phyloP scores from a whole-genome alignment of 2,797 vertebrate species.

The Tarsius wallacei region DNA sequence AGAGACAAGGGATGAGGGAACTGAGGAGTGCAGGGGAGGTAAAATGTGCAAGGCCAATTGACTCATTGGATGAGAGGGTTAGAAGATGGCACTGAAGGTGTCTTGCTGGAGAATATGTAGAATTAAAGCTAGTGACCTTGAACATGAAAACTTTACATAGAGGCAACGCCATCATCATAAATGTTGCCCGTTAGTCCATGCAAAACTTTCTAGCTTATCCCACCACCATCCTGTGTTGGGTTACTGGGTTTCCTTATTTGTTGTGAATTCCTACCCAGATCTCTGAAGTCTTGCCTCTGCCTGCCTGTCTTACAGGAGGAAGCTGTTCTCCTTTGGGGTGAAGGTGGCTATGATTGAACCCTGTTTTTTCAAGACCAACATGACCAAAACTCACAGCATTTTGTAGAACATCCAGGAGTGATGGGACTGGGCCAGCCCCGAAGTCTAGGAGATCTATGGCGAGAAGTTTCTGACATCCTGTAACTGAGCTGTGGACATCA shows the following conservation, averaged over 20 bases:
- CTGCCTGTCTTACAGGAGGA: constrained; percentile 57
- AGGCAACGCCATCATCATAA: background rate
- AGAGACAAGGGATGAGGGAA: background rate
- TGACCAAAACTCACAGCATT: accelerated
- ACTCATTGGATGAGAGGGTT: background rate
- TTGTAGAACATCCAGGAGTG: accelerated
- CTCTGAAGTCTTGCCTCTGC: background rate
- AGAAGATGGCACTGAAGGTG: background rate
- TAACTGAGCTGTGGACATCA: constrained; percentile 71
- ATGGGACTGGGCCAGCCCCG: constrained; percentile 70
- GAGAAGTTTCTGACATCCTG: constrained; percentile 44
- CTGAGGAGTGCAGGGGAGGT: background rate
- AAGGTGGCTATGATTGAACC: constrained; percentile 87
- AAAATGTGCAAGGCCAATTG: too few species aligned
- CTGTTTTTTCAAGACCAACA: constrained; percentile 68
- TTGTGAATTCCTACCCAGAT: background rate
- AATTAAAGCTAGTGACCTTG: background rate
- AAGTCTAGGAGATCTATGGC: constrained; percentile 80
- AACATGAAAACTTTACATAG: background rate
- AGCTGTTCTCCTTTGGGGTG: constrained; percentile 78
- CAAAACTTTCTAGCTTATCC: background rate
- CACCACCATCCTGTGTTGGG: accelerated
- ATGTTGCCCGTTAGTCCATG: background rate
- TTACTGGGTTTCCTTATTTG: background rate
- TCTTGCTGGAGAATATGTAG: background rate